Evolutionary conservation across 2,113 vertebrate species (phyloP).

Genomic region (Epinephelus fuscoguttatus): DNA sequence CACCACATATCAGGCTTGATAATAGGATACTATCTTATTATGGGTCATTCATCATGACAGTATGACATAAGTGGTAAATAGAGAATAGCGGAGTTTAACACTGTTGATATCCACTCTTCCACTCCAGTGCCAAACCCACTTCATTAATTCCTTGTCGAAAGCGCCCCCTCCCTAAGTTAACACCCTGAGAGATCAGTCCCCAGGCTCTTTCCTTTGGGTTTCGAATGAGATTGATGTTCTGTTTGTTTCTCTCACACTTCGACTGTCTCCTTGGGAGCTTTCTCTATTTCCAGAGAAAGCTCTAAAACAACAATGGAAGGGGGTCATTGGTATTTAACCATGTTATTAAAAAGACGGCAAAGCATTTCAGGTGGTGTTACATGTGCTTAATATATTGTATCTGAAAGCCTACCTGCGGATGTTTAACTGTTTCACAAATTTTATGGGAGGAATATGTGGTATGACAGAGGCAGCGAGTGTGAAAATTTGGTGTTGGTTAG

Average conservation of each 20-base stretch:
- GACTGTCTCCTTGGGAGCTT: slow-evolving; percentile 45
- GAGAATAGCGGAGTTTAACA: slow-evolving; percentile 8
- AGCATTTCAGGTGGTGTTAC: slow-evolving; percentile 4
- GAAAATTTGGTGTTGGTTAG: slow-evolving; percentile 53
- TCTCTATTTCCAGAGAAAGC: slow-evolving; percentile 40
- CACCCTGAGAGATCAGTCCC: slow-evolving; percentile 63
- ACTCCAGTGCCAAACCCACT: slow-evolving; percentile 51
- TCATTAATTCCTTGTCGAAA: slow-evolving; percentile 66
- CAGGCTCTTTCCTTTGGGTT: slow-evolving; percentile 52
- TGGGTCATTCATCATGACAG: background rate
- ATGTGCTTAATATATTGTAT: slow-evolving; percentile 21
- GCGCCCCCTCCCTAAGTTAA: slow-evolving; percentile 38
- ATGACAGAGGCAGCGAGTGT: slow-evolving; percentile 19
- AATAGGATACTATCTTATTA: background rate
- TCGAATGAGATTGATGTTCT: slow-evolving; percentile 69
- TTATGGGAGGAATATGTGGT: background rate
- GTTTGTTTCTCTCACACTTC: slow-evolving; percentile 71
- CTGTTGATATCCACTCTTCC: slow-evolving; percentile 37
- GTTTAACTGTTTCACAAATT: background rate
- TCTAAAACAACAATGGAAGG: slow-evolving; percentile 47
- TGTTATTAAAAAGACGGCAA: slow-evolving; percentile 44
- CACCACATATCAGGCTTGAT: background rate
- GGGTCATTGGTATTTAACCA: slow-evolving; percentile 55
- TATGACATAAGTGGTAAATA: slow-evolving; percentile 29
- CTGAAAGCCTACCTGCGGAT: background rate